Percentiles rank a stretch among this genome's conserved stretches.
phyloP scores from a whole-genome alignment of 2,888 invertebrate genomes.

The Oxytorus armatus region DNA sequence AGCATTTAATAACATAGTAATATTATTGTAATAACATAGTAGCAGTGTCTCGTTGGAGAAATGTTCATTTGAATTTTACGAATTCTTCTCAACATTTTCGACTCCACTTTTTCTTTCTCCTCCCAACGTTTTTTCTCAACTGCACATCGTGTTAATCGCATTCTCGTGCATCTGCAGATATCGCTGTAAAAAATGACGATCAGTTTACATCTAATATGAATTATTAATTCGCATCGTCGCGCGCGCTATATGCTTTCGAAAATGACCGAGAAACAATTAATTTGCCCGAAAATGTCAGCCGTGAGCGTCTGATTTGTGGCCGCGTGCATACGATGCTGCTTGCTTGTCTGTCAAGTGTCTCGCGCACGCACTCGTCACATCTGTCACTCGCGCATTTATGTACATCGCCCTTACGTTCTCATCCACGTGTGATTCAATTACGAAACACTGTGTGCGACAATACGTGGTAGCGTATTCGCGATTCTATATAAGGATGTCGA shows the following conservation, averaged over 20 bases:
- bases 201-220: too few species aligned
- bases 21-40: too few species aligned
- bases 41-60: conserved; percentile 3
- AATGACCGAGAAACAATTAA: neutral
- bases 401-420: too few species aligned
- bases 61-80: conserved; percentile 42
- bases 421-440: conserved; percentile 4
- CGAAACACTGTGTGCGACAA: neutral
- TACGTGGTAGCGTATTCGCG: too few species aligned
- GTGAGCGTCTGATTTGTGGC: conserved; percentile 32
- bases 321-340: neutral
- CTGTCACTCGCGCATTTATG: conserved; percentile 6
- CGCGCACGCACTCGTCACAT: conserved; percentile 4
- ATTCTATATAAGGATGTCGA: too few species aligned
- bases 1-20: neutral
- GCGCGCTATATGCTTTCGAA: neutral
- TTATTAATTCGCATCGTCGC: conserved; percentile 10
- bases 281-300: conserved; percentile 25
- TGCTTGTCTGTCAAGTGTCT: conserved; percentile 15
- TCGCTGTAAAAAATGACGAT: too few species aligned
- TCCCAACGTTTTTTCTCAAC: too few species aligned
- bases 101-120: neutral
- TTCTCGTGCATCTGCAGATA: too few species aligned
- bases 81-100: conserved; percentile 37
- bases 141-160: too few species aligned